Conservation (phyloP, 2,797 vertebrate genomes). For the Peromyscus nudipes region DNA sequence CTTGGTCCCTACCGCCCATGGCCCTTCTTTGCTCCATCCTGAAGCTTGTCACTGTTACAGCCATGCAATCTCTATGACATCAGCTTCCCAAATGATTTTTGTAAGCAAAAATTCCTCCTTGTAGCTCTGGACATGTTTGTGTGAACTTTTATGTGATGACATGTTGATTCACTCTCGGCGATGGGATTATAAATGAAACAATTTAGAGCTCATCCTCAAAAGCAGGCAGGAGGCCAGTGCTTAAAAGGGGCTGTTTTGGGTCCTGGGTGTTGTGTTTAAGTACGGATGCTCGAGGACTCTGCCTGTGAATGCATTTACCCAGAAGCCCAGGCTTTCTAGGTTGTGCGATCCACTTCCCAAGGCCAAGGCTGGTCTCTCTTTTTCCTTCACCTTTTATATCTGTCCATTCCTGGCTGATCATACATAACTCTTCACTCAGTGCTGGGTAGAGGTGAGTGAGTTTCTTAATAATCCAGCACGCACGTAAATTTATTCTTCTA, state of each 20-base stretch:
- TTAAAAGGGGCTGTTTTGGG: background rate
- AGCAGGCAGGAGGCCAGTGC: background rate
- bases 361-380: background rate
- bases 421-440: background rate
- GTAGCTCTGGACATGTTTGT: conserved; percentile 33
- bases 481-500: background rate
- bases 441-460: background rate
- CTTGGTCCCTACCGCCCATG: background rate
- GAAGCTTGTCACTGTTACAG: background rate
- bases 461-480: conserved; percentile 36
- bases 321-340: background rate
- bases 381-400: background rate
- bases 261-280: background rate
- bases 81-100: conserved; percentile 16
- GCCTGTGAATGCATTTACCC: background rate
- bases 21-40: background rate
- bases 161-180: background rate
- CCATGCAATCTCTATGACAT: background rate
- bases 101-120: conserved; percentile 64
- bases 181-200: background rate
- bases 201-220: conserved; percentile 3
- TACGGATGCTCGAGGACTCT: background rate
- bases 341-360: background rate
- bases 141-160: conserved; percentile 43
- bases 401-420: background rate